Conservation (phyloP, 2,797 vertebrate species). For the Nannoperca australis region DNA sequence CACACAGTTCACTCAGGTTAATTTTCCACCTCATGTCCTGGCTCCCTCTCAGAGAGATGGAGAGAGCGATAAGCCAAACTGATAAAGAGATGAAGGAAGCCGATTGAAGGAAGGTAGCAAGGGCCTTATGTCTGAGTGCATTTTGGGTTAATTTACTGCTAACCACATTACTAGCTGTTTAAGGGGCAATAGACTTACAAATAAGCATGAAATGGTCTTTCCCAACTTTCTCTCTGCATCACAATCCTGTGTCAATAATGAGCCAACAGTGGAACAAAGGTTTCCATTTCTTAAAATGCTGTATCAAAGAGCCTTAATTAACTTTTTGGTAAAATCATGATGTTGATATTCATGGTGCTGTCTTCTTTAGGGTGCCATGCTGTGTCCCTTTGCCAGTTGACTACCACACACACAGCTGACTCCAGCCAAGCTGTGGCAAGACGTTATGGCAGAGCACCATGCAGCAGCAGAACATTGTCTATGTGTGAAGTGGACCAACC, state of each 20-base stretch:
- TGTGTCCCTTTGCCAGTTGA: constrained; percentile 13
- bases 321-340: constrained; percentile 28
- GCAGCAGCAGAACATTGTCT: constrained; percentile 36
- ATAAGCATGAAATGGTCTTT: constrained; percentile 17
- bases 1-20: constrained; percentile 64
- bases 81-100: constrained; percentile 52
- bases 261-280: constrained; percentile 10
- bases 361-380: constrained; percentile 6
- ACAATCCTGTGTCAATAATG: constrained; percentile 48
- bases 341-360: constrained; percentile 9
- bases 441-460: constrained; percentile 19
- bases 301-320: constrained; percentile 5
- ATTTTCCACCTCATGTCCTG: constrained; percentile 73
- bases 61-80: constrained; percentile 44
- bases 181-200: constrained; percentile 18
- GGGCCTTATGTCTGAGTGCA: background rate
- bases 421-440: constrained; percentile 19
- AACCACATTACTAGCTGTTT: constrained; percentile 22
- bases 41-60: constrained; percentile 49
- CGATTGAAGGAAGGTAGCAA: constrained; percentile 24
- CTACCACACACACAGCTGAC: constrained; percentile 27
- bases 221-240: constrained; percentile 10
- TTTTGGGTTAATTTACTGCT: constrained; percentile 28
- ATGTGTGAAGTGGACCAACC: constrained; percentile 20
- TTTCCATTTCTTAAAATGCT: constrained; percentile 37